Evolutionary conservation across 1,140 invertebrate species (phyloP), one percentile per base, ranked within the genome.

Genomic region (Lerema accius): DNA sequence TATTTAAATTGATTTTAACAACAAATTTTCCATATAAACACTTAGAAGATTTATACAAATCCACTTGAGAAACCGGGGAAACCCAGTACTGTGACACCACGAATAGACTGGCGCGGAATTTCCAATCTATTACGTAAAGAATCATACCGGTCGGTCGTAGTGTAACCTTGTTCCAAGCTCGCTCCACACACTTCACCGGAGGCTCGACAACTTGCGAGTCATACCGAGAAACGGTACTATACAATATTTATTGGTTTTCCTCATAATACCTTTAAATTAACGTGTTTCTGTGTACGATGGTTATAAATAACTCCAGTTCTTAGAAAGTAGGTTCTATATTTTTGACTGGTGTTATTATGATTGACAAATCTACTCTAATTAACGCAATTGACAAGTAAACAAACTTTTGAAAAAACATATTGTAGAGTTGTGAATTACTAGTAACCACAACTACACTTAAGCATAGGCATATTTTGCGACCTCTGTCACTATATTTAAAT

Each of bases 171-270:
- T 23, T 23, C 19, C 19, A 5, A 23, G 19, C 67, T 72, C n/a
- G n/a, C n/a, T n/a, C 76, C 70, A 78, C 71, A 73, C 67, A 75
- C 63, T 61, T 50, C 48, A 55, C 48, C 43, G 46, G 69, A 76
- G 69, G 67, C 70, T 73, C 45, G 70, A 9, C 68, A 26, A 67
- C 46, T 69, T 56, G 53, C 42, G 59, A 62, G 19, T 69, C 55
- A 14, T 79, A 76, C 78, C 65, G 15, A 69, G 73, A 82, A 80
- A 61, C 37, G 28, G 28, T 32, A 32, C 9, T 32, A 32, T 4
- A 7, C 7, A 32, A 32, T 7, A 32, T 32, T 32, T 32, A 32
- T 32, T 32, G 28, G 7, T 32, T 32, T 32, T 32, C 4, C 28
- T 32, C 9, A 32, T 32, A 23, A 23, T 3, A 23, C 19, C 28